Percentiles rank a stretch among this genome's conserved stretches.
Evolutionary conservation across 2,888 invertebrate species (phyloP).

Genomic region (Teleiodes luculella): DNA sequence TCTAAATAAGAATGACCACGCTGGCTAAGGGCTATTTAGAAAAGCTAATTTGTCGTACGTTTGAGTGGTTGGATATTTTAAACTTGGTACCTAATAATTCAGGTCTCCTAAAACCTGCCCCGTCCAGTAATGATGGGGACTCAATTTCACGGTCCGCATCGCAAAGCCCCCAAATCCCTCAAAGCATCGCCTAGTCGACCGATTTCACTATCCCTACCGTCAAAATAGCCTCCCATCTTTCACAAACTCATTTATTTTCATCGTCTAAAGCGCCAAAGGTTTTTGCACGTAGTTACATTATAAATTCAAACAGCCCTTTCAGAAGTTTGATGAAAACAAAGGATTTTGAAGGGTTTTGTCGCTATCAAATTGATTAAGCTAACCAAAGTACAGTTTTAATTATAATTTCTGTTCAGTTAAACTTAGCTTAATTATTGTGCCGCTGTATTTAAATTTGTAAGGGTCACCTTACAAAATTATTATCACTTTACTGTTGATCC

Average conservation of each 20-base stretch:
- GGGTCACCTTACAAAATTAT: no score
- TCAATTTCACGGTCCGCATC: conserved; percentile 5
- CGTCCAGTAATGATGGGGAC: not conserved
- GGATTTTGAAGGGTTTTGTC: conserved; percentile 2
- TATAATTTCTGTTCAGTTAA: no score
- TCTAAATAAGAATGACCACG: no score
- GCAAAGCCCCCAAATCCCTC: not conserved
- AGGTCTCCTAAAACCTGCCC: not conserved
- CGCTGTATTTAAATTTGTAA: no score
- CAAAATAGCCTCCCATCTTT: not conserved
- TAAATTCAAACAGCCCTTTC: not conserved
- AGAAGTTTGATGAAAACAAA: conserved; percentile 1
- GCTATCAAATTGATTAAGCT: not conserved
- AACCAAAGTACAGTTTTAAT: not conserved
- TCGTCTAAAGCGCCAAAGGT: not conserved
- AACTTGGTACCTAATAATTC: no score
- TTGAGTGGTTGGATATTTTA: no score
- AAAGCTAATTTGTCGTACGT: no score
- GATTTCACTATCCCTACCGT: not conserved
- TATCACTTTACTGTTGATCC: no score
- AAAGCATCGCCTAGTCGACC: conserved; percentile 1
- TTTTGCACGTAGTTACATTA: not conserved
- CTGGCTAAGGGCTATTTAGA: no score
- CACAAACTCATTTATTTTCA: not conserved
- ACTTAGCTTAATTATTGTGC: no score